Conservation (phyloP, 2,113 vertebrate genomes). For the Micromys minutus region DNA sequence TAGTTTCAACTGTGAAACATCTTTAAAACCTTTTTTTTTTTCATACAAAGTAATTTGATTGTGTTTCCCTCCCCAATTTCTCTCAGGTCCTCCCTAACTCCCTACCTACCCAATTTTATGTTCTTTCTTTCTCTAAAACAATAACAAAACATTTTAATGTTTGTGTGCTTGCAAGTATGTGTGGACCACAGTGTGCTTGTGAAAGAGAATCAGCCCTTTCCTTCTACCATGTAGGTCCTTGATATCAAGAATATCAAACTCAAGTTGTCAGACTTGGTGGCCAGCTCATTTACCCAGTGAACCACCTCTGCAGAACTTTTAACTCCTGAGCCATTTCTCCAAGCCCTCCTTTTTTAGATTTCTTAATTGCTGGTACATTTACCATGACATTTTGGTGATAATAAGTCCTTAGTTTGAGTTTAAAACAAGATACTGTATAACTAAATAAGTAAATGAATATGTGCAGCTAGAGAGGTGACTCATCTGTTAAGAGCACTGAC, state of each 20-base stretch:
- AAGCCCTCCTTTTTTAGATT: background rate
- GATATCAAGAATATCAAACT: background rate
- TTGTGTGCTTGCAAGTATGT: background rate
- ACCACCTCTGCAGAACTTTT: background rate
- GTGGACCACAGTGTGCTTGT: background rate
- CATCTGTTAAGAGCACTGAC: no score
- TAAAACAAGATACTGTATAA: slow-evolving; percentile 44
- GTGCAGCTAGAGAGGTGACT: no score
- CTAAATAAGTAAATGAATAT: no score
- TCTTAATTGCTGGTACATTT: slow-evolving; percentile 45
- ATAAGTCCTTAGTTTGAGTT: slow-evolving; percentile 39
- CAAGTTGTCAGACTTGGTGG: background rate
- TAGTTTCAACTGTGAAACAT: slow-evolving; percentile 33
- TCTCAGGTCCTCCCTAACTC: background rate
- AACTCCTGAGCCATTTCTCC: background rate
- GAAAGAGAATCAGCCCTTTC: background rate
- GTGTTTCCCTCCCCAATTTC: background rate
- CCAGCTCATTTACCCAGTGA: background rate
- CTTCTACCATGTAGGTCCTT: background rate
- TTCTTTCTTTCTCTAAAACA: background rate
- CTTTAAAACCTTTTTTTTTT: slow-evolving; percentile 2
- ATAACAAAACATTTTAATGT: background rate
- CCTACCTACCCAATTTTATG: background rate
- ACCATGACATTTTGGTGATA: slow-evolving; percentile 14
- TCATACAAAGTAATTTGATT: background rate